Percentiles rank a stretch among this genome's conserved stretches.
These are phyloP conservation scores for Hylaea fasciaria DNA, from an alignment of 2,888 invertebrate genomes.

Conservation along the genomic window DNA sequence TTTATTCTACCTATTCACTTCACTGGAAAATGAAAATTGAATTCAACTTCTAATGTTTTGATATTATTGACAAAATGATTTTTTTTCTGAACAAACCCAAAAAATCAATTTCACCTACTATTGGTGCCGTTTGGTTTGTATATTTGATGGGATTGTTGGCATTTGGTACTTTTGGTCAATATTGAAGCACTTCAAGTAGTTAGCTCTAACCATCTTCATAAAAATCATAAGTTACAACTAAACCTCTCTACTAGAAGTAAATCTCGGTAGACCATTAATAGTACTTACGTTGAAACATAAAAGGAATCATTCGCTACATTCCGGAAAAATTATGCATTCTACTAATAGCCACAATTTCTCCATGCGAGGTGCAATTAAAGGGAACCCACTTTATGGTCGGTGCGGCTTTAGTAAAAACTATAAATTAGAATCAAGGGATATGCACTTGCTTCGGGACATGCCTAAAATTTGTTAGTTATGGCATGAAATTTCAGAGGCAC, in stretches of 20 bases:
- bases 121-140: too few relatives aligned
- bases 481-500: slow-evolving; percentile 1
- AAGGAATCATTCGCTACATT: slow-evolving; percentile 67
- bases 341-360: slow-evolving; percentile 37
- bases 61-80: too few relatives aligned
- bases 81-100: too few relatives aligned
- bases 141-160: too few relatives aligned
- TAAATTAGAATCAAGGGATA: slow-evolving; percentile 48
- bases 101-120: too few relatives aligned
- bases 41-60: background rate
- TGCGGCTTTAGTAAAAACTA: slow-evolving; percentile 42
- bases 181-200: too few relatives aligned
- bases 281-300: slow-evolving; percentile 73
- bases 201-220: too few relatives aligned
- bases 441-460: slow-evolving; percentile 32
- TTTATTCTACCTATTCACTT: slow-evolving; percentile 28
- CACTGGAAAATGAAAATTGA: slow-evolving; percentile 3
- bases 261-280: slow-evolving; percentile 66
- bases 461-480: slow-evolving; percentile 22
- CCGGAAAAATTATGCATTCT: slow-evolving; percentile 73
- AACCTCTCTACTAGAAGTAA: slow-evolving; percentile 46
- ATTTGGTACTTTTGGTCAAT: too few relatives aligned
- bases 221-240: background rate
- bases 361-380: slow-evolving; percentile 50
- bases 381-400: slow-evolving; percentile 46